Evolutionary conservation across 2,888 invertebrate genomes (phyloP), one percentile per base, ranked within the genome.

Genomic region (Eudemis profundana): DNA sequence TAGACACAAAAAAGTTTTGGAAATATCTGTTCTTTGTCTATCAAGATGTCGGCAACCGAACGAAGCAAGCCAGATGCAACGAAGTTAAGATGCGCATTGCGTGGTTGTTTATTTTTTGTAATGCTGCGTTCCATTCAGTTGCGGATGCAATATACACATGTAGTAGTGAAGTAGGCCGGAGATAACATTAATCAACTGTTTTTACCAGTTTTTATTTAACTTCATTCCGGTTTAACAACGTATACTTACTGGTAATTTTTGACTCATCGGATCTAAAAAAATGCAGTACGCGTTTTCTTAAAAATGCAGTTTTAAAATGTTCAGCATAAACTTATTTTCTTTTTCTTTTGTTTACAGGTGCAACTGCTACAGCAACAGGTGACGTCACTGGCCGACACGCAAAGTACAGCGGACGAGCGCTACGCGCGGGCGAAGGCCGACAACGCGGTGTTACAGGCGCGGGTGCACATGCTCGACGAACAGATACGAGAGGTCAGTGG

Each of bases 341-440:
- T 33, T 54, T 38, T 42, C 1, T 51, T 21, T 74, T 77, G 78
- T 74, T 72, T 89, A 19, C 92, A 98, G 98, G 96, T 98, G 82
- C 96, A 97, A 93, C 94, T 97, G 79, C 94, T 98, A 70, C 98
- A 98, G 90, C 97, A 97, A 83, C 98, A 98, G 93, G 96, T 98
- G 87, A 96, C 96, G 69, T 95, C 96, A 66, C 93, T 98, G 76
- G 96, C 96, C 53, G 98, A 98, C 85, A 96, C 96, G 56, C 98
- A 98, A 79, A 95, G 95, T 77, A 95, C 96, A 63, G 96, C 96
- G 7, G 98, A 98, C 84, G 97, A 98, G 86, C 94, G 97, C 72
- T 98, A 98, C 85, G 95, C 96, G 61, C 94, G 97, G 77, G 96
- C 96, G 63, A 98, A 98, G 89, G 96, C 98, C 65, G 98, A 98